Base-by-base conservation (phyloP, 1,140 invertebrate species). In the Drosophila parvula region DNA sequence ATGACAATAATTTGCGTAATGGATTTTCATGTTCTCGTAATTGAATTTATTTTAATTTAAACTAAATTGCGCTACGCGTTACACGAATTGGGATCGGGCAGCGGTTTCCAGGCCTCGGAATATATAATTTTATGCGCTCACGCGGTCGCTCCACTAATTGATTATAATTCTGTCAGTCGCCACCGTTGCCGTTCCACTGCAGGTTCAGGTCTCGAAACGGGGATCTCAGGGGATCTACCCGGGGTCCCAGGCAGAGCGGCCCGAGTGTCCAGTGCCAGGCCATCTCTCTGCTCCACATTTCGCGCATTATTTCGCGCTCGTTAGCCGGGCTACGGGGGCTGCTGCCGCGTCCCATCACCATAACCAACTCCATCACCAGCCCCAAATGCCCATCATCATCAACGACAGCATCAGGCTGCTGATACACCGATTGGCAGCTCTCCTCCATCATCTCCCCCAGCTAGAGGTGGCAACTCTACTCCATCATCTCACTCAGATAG, bases 131-230 rank as follows among this genome's bases (percentile, higher is more conserved):
- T 85, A 90, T 90, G 88, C 82, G 86, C 86, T 90, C 81, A 88
- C 88, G 88, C 88, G 75, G 84, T 51, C 80, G 53, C 79, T 77
- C 80, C 88, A 90, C 90, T 90, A 91, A 90, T 90, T 90, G 89
- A 90, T 90, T 90, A 90, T 90, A 90, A 90, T 90, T 89, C 84
- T 81, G 80, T 88, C 88, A 90, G 88, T 88, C 88, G 88, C 88
- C 81, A 85, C 86, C 85, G 80, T 89, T 65, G 74, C 64, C 63
- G 6, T 55, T 43, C 22, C 22, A 28, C 36, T 53, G 36, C 65
- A 43, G 70, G 55, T 43, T 62, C 60, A 57, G 57, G 55, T 53
- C 16, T 34, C 16, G 56, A 34, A 44, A 36, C 16, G 14, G 27
- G 43, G 27, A 56, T 56, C 53, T 50, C n/a, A n/a, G 45, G 34